A percentile compares a stretch with the other conserved stretches of the same genome.
Evolutionary conservation across 2,888 invertebrate genomes (phyloP).

Genomic region (Esperia sulphurella): DNA sequence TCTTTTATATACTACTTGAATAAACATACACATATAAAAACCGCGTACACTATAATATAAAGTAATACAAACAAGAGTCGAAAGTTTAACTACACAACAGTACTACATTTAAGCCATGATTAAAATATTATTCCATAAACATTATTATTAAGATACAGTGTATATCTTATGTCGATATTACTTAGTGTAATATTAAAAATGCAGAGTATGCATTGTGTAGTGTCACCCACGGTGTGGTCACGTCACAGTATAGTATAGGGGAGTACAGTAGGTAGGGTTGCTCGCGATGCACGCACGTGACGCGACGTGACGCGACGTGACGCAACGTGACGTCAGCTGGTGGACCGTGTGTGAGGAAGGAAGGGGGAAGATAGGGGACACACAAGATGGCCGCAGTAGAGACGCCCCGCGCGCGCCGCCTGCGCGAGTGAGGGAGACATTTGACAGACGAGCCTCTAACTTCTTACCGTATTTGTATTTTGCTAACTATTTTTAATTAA

Average conservation of each 20-base stretch:
- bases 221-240: constrained; percentile 31
- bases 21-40: constrained; percentile 80
- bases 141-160: constrained; percentile 70
- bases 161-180: constrained; percentile 66
- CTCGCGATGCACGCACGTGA: too few species aligned
- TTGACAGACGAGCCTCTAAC: constrained; percentile 76
- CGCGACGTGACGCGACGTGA: too few species aligned
- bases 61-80: constrained; percentile 77
- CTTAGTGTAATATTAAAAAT: constrained; percentile 61
- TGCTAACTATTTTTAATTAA: constrained; percentile 79
- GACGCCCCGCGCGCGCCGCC: constrained; percentile 25
- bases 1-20: constrained; percentile 70
- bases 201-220: constrained; percentile 40
- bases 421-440: constrained; percentile 37
- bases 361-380: not conserved
- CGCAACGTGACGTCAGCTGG: not conserved
- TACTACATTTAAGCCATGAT: constrained; percentile 77
- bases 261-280: not conserved
- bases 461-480: constrained; percentile 79
- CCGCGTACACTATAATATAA: constrained; percentile 75
- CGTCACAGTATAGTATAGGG: not conserved
- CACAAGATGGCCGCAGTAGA: constrained; percentile 15
- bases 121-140: constrained; percentile 71
- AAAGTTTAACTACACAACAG: constrained; percentile 76
- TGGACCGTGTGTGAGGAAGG: constrained; percentile 6